Evolutionary conservation across 2,113 vertebrate species (phyloP), one percentile per base, ranked within the genome.

Genomic region (Thunnus maccoyii): DNA sequence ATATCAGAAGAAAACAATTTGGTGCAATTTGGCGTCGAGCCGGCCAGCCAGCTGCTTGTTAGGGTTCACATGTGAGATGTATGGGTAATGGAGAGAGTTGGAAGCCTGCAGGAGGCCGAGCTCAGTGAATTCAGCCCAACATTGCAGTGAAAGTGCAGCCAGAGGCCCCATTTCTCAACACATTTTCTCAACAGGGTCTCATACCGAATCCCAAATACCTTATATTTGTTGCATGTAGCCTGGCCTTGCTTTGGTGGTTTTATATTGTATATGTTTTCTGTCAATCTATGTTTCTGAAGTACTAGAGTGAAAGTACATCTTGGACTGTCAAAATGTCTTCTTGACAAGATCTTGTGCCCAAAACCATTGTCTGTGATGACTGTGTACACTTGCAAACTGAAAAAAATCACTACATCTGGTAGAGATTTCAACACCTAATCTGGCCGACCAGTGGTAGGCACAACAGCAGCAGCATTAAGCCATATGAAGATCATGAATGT

Each of bases 1-100:
- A 48, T 41, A 83, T 30, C 2, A 74, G 51, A 62, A 22, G 51
- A 70, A 76, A 84, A 62, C 63, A 76, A 76, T 79, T 63, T 82
- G 63, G 67, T 77, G 66, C 71, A 82, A 78, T 80, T 82, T 62
- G 67, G 36, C 46, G 3, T 14, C 0, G 46, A 15, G 52, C 9
- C 27, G 7, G 62, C 14, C 25, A 13, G 48, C 50, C 85, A 52
- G 68, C 76, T 65, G 80, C 69, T 73, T 60, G 55, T 89, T 64
- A 72, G 70, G 15, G 17, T 69, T 79, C 67, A 52, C 27, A 12
- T 50, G 78, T 67, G 54, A 82, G 71, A 80, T 70, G 65, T 57
- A 17, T 55, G 79, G 46, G 51, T 56, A n/a, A 55, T 64, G 46
- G 61, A 55, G 77, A 20, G 63, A 65, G 69, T 8, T 17, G 11